Evolutionary conservation across 64 coral and sea anemone species (phyloP), one percentile per base, ranked within the genome.

Genomic region (Montipora efflorescens): DNA sequence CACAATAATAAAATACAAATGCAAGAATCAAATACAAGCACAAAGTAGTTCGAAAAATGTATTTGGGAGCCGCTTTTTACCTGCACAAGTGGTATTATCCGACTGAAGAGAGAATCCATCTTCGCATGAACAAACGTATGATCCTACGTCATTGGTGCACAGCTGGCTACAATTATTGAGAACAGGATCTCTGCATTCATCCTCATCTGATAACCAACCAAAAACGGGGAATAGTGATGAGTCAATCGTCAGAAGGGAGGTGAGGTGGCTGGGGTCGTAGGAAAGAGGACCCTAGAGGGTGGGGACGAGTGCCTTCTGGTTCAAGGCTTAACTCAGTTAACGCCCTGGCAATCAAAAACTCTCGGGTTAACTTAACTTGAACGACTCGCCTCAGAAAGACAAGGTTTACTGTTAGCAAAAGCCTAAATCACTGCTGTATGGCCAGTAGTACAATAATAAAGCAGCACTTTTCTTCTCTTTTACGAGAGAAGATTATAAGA

Each of bases 81-180:
- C 82, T 67, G 36, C 8, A 16, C 82, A 84, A 45, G 23, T 44
- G 1, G 36, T 69, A 4, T 84, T 84, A 61, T 84, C 82, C n/a
- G 61, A 47, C 14, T 84, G 59, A 69, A 92, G 82, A 6, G 2
- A 76, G 80, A 59, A 84, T 7, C 90, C 79, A 50, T 81, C 21
- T 23, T 12, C 19, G 21, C 90, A 92, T 19, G 69, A 75, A 59
- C 90, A 92, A 22, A 19, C 48, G 71, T 75, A 92, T 7, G 73
- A 76, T 48, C 80, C 90, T 2, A 10, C 4, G 5, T 0, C 55
- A 44, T 92, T 92, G 4, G 14, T 57, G 58, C 90, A 92, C 3
- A 75, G 53, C 20, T 92, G 90, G 80, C 66, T 75, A 49, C 90
- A 92, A 13, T 75, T 58, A 58, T 77, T 19, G 19, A 48, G 43